phyloP scores from a whole-genome alignment of 2,113 vertebrate genomes.

The Alosa alosa region DNA sequence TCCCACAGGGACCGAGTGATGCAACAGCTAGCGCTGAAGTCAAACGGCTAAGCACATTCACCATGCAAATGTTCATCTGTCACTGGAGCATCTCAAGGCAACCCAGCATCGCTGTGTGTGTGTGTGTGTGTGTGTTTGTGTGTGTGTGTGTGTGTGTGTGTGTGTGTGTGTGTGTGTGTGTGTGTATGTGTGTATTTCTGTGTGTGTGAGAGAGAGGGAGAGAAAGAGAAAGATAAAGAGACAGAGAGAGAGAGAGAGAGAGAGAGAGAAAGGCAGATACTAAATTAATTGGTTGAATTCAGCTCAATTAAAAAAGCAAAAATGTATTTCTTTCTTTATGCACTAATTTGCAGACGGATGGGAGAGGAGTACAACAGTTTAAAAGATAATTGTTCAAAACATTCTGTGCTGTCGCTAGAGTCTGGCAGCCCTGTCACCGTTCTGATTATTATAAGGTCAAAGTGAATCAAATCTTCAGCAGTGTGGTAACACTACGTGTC shows the following conservation, averaged over 20 bases:
- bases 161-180: background rate
- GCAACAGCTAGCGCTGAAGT: background rate
- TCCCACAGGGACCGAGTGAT: background rate
- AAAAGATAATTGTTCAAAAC: no score
- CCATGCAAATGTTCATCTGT: slow-evolving; percentile 11
- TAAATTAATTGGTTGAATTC: background rate
- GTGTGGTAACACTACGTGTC: background rate
- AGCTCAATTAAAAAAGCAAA: background rate
- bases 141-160: background rate
- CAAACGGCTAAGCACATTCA: background rate
- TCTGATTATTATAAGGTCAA: background rate
- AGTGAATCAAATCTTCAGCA: background rate
- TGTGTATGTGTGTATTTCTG: background rate
- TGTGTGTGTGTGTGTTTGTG: background rate
- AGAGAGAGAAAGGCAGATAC: background rate
- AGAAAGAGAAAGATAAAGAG: background rate
- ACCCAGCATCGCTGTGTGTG: background rate
- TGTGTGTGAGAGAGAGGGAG: background rate
- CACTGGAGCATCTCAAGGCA: background rate
- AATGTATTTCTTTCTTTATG: background rate
- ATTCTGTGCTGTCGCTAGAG: no score
- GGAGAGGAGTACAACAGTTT: background rate
- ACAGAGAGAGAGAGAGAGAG: background rate
- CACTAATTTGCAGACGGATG: background rate
- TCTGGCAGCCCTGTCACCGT: background rate